Conservation (phyloP, 2,888 invertebrate genomes). For the Sclerodermus sp. region DNA sequence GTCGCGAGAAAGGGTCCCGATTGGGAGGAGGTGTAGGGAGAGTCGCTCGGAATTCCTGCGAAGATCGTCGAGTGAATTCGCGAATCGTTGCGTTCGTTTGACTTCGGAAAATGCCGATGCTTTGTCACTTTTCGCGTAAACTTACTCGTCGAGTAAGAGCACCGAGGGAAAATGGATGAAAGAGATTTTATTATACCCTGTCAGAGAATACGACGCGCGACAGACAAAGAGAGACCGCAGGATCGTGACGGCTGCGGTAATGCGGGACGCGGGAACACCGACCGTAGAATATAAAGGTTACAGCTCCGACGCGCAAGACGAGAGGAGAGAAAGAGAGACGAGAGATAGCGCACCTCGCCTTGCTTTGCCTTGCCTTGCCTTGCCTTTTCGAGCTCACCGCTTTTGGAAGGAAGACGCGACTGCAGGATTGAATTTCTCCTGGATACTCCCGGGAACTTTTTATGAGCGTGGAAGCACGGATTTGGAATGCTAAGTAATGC, state of each 20-base stretch:
- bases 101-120: background rate
- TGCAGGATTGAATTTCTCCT: too few relatives aligned
- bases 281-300: too few relatives aligned
- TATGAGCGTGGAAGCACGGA: too few relatives aligned
- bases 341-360: background rate
- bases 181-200: conserved; percentile 13
- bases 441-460: too few relatives aligned
- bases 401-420: too few relatives aligned
- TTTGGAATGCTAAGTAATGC: too few relatives aligned
- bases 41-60: background rate
- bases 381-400: too few relatives aligned
- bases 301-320: background rate
- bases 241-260: too few relatives aligned
- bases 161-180: background rate
- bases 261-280: too few relatives aligned
- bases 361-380: too few relatives aligned
- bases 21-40: background rate
- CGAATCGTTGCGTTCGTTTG: background rate
- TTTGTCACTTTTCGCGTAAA: background rate
- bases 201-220: background rate
- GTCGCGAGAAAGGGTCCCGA: too few relatives aligned
- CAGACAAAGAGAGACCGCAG: too few relatives aligned
- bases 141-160: background rate
- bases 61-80: background rate
- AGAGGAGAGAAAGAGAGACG: background rate